Conservation (phyloP, 2,113 vertebrate genomes). For the Sigmodon hispidus region DNA sequence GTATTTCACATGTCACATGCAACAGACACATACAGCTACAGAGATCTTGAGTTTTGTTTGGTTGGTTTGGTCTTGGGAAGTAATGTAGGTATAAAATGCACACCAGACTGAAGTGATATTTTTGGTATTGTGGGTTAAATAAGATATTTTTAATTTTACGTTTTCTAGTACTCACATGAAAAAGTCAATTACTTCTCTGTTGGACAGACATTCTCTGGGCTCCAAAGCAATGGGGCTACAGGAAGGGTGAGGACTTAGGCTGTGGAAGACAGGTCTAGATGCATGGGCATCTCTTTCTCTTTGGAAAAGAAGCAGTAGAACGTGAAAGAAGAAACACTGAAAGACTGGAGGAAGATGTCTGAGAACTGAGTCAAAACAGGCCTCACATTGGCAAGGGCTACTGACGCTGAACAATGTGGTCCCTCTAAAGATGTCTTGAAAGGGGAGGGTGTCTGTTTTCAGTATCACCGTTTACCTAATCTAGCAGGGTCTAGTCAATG, state of each 20-base stretch:
- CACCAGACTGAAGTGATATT: background rate
- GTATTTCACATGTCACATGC: background rate
- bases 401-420: no score
- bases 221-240: background rate
- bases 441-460: background rate
- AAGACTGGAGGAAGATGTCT: background rate
- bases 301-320: background rate
- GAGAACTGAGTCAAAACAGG: background rate
- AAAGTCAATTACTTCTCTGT: background rate
- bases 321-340: background rate
- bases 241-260: background rate
- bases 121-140: background rate
- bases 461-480: accelerated
- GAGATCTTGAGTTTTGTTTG: accelerated
- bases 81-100: background rate
- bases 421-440: background rate
- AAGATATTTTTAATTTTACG: background rate
- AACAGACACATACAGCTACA: background rate
- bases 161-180: no score
- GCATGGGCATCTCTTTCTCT: background rate
- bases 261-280: background rate
- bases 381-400: background rate
- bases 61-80: background rate
- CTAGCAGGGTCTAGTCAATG: background rate
- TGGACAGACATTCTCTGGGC: background rate